These are phyloP conservation scores for Paracanthobrama guichenoti DNA, from an alignment of 2,113 vertebrate species.

Conservation along the genomic window DNA sequence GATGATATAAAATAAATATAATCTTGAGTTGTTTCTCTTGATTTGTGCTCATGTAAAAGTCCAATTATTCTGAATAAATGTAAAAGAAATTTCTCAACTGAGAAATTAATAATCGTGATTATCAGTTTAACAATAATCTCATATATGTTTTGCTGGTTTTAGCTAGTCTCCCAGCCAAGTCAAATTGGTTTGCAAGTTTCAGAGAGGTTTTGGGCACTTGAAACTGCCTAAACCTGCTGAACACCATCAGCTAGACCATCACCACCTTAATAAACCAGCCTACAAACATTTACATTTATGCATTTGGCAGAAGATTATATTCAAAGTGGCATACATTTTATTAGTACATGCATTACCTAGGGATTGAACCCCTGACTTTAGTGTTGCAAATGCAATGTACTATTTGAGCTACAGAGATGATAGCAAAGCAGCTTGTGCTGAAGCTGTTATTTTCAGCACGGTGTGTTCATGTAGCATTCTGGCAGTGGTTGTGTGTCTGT, in stretches of 20 bases:
- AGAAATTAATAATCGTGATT: neutral
- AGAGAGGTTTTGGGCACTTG: neutral
- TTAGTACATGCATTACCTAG: neutral
- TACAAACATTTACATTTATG: neutral
- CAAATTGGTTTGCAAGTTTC: neutral
- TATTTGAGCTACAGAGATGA: neutral
- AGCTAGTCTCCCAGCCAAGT: neutral
- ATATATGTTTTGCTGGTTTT: neutral
- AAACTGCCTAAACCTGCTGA: neutral
- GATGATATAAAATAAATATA: neutral
- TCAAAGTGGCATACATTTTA: neutral
- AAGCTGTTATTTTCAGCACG: slow-evolving; percentile 4
- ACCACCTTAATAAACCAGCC: neutral
- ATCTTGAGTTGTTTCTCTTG: neutral
- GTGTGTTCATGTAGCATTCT: slow-evolving; percentile 1
- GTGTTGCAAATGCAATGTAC: neutral
- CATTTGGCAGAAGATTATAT: neutral
- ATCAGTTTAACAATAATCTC: neutral
- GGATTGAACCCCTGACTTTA: neutral
- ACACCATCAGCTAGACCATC: neutral
- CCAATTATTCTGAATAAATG: neutral
- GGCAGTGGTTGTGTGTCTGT: neutral
- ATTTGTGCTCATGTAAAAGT: neutral
- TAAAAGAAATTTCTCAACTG: neutral
- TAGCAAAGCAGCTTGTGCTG: neutral